Evolutionary conservation across 2,797 vertebrate species (phyloP).

Genomic region (Amphiprion clarkii): DNA sequence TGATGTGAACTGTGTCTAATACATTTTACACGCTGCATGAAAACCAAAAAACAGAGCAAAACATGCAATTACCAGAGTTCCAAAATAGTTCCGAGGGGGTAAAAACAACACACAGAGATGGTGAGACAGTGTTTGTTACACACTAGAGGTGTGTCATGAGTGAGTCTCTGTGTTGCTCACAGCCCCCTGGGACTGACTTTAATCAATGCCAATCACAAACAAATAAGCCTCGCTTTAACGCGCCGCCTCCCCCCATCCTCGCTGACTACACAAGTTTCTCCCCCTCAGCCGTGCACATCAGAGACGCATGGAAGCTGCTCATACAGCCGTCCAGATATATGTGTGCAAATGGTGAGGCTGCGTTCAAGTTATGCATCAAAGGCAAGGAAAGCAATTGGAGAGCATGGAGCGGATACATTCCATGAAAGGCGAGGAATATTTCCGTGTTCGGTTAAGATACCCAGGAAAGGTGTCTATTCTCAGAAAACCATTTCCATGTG

Average conservation of each 20-base stretch:
- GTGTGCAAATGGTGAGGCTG: constrained; percentile 14
- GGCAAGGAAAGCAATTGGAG: background rate
- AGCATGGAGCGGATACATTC: fast-evolving
- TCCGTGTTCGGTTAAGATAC: background rate
- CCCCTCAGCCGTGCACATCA: constrained; percentile 43
- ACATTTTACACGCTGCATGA: background rate
- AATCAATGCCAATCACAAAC: constrained; percentile 81
- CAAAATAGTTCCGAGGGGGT: background rate
- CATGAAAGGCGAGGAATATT: background rate
- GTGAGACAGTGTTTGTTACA: constrained; percentile 31
- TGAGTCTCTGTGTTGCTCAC: constrained; percentile 35
- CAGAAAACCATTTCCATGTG: background rate
- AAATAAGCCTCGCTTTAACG: constrained; percentile 77
- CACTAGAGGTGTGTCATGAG: constrained; percentile 39
- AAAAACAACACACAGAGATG: constrained; percentile 25
- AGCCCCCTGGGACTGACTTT: constrained; percentile 67
- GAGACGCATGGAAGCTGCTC: constrained; percentile 49
- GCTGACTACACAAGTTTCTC: constrained; percentile 56
- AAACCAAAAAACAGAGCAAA: constrained; percentile 2
- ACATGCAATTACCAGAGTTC: background rate
- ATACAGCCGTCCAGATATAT: constrained; percentile 15
- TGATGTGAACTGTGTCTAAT: constrained; percentile 13
- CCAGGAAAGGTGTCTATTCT: constrained; percentile 2
- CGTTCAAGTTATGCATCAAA: background rate
- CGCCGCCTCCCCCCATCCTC: constrained; percentile 62